Evolutionary conservation across 1,140 invertebrate genomes (phyloP).

Genomic region (Drosophila nasuta): DNA sequence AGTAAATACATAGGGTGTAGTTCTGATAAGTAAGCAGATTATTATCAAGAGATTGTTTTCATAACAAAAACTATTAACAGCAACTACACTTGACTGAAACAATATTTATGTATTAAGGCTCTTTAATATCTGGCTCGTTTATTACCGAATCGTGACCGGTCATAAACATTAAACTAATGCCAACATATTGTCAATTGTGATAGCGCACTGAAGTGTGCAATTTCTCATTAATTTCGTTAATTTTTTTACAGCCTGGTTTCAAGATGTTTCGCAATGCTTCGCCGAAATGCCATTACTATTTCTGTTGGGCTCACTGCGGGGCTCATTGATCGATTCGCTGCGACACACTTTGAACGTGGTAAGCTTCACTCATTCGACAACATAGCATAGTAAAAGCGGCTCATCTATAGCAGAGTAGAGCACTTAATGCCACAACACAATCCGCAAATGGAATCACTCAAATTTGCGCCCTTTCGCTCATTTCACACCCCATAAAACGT

Average conservation of each 20-base stretch:
- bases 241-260: conserved; percentile 76
- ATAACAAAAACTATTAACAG: too few relatives aligned
- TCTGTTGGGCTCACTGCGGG: conserved; percentile 87
- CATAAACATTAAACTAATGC: conserved; percentile 51
- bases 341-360: conserved; percentile 83
- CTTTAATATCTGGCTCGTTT: background rate
- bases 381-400: conserved; percentile 22
- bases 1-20: conserved; percentile 39
- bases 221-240: conserved; percentile 42
- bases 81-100: too few relatives aligned
- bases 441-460: conserved; percentile 68
- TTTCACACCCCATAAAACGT: conserved; percentile 80
- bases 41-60: too few relatives aligned
- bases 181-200: conserved; percentile 22
- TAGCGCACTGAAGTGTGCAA: conserved; percentile 20
- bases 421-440: conserved; percentile 63
- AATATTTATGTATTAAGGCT: background rate
- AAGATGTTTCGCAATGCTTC: conserved; percentile 85
- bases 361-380: conserved; percentile 37
- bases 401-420: conserved; percentile 18
- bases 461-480: conserved; percentile 77
- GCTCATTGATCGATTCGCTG: conserved; percentile 86
- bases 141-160: background rate
- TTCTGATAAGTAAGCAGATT: background rate
- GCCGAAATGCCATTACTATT: conserved; percentile 88